Evolutionary conservation across 2,113 vertebrate species (phyloP), one percentile per base, ranked within the genome.

Genomic region (Pholis gunnellus): DNA sequence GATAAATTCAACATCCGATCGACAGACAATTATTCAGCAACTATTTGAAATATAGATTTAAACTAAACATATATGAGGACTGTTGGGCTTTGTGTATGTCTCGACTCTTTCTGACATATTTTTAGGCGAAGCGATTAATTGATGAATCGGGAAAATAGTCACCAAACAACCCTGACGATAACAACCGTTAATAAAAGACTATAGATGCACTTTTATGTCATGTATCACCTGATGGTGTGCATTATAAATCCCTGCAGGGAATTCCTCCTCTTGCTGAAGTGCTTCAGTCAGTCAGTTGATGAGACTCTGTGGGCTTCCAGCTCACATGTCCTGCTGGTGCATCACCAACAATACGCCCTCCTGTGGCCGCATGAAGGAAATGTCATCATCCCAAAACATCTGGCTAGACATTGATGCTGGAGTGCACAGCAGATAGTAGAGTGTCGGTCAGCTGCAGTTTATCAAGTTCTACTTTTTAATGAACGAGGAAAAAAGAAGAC

Each of bases 261-360:
- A 27, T 36, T 38, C 27, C 65, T 46, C 27, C 2, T 50, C 2
- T 50, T 20, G 22, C 25, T 72, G 48, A 46, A 38, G 67, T 0
- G 22, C 61, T 61, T 66, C 59, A 73, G 44, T 54, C 29, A 63
- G 20, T 67, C n/a, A 65, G 50, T 54, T 60, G n/a, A 29, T 60
- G 42, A 65, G 75, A 74, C n/a, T 75, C 31, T 29, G 44, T 34
- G 36, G 29, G 59, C 9, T 27, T n/a, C 22, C 3, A 25, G 20
- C 50, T 59, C 1, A 14, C 6, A 31, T 52, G 27, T 17, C 46
- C 50, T 65, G 7, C 18, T 75, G 50, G 61, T 74, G 66, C 40
- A 15, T 59, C 40, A 52, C 76, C 59, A 77, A 72, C 78, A 78
- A 73, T 40, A 81, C 89, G 83, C 87, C 91, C 84, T 87, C 93